phyloP scores from a whole-genome alignment of 1,140 invertebrate genomes.

The Drosophila ironensis region DNA sequence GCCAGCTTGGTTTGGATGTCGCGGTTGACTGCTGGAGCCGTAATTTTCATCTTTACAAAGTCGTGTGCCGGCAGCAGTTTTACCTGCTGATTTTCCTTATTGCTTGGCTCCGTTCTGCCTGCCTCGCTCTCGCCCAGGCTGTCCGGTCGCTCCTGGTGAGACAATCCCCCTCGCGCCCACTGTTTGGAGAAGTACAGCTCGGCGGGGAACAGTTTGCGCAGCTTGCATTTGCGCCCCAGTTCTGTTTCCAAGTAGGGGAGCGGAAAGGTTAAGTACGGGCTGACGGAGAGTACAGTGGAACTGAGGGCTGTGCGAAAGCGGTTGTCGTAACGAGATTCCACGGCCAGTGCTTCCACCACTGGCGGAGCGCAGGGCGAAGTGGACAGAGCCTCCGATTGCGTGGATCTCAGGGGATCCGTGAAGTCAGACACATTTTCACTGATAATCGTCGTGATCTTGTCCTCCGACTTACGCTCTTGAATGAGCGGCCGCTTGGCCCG shows the following conservation, averaged over 20 bases:
- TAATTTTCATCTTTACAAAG: slow-evolving; percentile 88
- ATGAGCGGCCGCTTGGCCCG: slow-evolving; percentile 30
- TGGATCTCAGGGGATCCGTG: slow-evolving; percentile 89
- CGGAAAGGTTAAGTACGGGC: slow-evolving; percentile 92
- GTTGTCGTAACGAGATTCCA: slow-evolving; percentile 86
- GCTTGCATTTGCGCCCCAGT: slow-evolving; percentile 88
- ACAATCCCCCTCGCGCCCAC: slow-evolving; percentile 62
- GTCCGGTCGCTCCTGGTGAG: slow-evolving; percentile 46
- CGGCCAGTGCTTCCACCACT: slow-evolving; percentile 81
- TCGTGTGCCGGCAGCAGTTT: slow-evolving; percentile 84
- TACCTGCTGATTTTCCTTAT: slow-evolving; percentile 46
- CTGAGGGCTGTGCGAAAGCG: slow-evolving; percentile 89
- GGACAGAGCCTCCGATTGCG: slow-evolving; percentile 19
- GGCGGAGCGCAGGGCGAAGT: slow-evolving; percentile 11
- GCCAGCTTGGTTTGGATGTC: slow-evolving; percentile 89
- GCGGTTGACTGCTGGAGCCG: slow-evolving; percentile 84
- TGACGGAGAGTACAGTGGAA: slow-evolving; percentile 90
- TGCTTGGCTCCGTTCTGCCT: slow-evolving; percentile 6
- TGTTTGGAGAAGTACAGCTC: slow-evolving; percentile 90
- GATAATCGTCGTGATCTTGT: slow-evolving; percentile 83
- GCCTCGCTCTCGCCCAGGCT: slow-evolving; percentile 29
- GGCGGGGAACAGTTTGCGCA: slow-evolving; percentile 90
- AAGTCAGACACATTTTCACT: slow-evolving; percentile 85
- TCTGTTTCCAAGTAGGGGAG: slow-evolving; percentile 95
- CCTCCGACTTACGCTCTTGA: slow-evolving; percentile 77